Evolutionary conservation across 2,797 vertebrate species (phyloP).

Genomic region (Emys orbicularis): DNA sequence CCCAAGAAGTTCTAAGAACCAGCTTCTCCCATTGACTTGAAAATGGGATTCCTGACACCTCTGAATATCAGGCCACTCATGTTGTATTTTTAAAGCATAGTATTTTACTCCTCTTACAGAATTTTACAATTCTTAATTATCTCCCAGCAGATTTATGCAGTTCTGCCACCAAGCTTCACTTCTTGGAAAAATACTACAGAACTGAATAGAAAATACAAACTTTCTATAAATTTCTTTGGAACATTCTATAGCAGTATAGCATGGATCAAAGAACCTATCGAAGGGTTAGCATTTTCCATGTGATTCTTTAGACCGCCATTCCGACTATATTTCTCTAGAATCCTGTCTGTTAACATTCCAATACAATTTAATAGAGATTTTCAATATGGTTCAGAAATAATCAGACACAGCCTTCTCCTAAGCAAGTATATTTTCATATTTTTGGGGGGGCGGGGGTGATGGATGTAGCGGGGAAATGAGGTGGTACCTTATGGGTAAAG

Average conservation of each 20-base stretch:
- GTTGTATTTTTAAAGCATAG: background rate
- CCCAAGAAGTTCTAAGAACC: background rate
- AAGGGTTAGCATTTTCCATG: background rate
- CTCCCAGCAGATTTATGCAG: slow-evolving; percentile 54
- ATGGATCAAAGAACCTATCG: background rate
- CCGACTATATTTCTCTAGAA: background rate
- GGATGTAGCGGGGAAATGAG: background rate
- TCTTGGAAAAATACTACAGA: slow-evolving; percentile 43
- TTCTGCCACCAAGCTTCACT: slow-evolving; percentile 58
- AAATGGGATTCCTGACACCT: background rate
- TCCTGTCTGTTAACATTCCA: background rate
- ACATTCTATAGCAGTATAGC: background rate
- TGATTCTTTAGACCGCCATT: background rate
- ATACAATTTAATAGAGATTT: slow-evolving; percentile 1
- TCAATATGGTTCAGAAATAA: background rate
- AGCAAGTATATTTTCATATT: background rate
- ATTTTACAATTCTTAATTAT: slow-evolving; percentile 66
- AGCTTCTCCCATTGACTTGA: background rate
- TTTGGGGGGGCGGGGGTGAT: background rate
- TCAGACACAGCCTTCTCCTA: background rate
- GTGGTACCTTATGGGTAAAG: background rate
- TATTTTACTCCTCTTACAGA: slow-evolving; percentile 67
- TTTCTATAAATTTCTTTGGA: background rate
- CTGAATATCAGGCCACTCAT: background rate
- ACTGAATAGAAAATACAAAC: slow-evolving; percentile 35